phyloP scores from a whole-genome alignment of 2,888 invertebrate species.

The Tetramorium bicarinatum region DNA sequence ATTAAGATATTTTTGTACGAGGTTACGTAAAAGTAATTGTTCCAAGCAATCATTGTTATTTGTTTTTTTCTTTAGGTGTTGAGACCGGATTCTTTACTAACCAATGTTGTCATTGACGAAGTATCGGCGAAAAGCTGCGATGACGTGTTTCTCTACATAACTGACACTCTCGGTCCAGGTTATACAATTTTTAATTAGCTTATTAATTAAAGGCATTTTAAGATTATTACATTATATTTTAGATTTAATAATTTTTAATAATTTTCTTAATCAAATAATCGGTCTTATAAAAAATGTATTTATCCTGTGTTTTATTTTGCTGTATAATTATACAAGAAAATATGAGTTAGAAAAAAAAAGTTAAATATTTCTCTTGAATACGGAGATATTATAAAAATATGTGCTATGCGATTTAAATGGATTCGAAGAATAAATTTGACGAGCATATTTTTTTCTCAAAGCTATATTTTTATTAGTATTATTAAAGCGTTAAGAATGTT shows the following conservation, averaged over 20 bases:
- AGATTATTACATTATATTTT: background rate
- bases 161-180: conserved; percentile 94
- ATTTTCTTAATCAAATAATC: background rate
- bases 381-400: background rate
- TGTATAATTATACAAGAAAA: background rate
- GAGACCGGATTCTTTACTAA: conserved; percentile 92
- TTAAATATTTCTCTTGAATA: background rate
- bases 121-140: conserved; percentile 91
- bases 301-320: background rate
- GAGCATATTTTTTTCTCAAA: background rate
- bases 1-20: background rate
- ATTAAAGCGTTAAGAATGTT: background rate
- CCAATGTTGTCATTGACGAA: conserved; percentile 93
- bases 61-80: conserved; percentile 86
- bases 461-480: background rate
- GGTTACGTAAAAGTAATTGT: conserved; percentile 25
- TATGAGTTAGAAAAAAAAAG: background rate
- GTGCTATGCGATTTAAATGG: background rate
- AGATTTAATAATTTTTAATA: background rate
- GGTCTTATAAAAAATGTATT: background rate
- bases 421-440: background rate
- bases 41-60: background rate
- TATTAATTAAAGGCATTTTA: background rate
- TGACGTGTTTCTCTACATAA: conserved; percentile 92
- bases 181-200: conserved; percentile 51